A percentile compares a stretch with the other conserved stretches of the same genome.
phyloP scores from a whole-genome alignment of 2,888 invertebrate species.

The Rhogogaster chlorosoma region DNA sequence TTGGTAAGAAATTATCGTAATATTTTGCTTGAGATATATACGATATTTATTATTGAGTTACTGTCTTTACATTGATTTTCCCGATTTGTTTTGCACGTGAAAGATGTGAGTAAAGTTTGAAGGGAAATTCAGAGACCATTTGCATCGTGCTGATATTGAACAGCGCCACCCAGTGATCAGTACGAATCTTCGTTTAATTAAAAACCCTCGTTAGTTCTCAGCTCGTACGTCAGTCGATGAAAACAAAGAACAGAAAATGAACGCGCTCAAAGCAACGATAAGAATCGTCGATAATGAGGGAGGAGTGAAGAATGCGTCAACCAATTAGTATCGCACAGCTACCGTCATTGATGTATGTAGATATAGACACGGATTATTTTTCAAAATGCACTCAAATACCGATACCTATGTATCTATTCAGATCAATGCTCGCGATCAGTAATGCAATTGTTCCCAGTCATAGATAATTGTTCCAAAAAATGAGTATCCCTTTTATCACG shows the following conservation, averaged over 20 bases:
- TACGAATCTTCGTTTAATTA: constrained; percentile 28
- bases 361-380: background rate
- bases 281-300: constrained; percentile 31
- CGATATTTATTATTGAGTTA: background rate
- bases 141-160: constrained; percentile 27
- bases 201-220: constrained; percentile 31
- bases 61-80: background rate
- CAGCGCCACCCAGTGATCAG: background rate
- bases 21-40: background rate
- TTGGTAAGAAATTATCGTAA: background rate
- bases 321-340: constrained; percentile 20
- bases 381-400: constrained; percentile 2
- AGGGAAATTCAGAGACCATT: background rate
- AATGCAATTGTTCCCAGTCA: background rate
- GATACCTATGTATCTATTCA: background rate
- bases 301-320: constrained; percentile 4
- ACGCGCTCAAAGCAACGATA: constrained; percentile 17
- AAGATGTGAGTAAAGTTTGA: background rate
- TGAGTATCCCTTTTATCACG: background rate
- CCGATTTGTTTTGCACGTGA: background rate
- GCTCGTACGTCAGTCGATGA: background rate
- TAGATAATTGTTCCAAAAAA: background rate
- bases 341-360: background rate
- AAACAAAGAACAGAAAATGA: constrained; percentile 26
- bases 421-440: background rate